These are phyloP conservation scores for Flabesymbios commensalis DNA, from an alignment of 2,888 invertebrate genomes.

Conservation along the genomic window DNA sequence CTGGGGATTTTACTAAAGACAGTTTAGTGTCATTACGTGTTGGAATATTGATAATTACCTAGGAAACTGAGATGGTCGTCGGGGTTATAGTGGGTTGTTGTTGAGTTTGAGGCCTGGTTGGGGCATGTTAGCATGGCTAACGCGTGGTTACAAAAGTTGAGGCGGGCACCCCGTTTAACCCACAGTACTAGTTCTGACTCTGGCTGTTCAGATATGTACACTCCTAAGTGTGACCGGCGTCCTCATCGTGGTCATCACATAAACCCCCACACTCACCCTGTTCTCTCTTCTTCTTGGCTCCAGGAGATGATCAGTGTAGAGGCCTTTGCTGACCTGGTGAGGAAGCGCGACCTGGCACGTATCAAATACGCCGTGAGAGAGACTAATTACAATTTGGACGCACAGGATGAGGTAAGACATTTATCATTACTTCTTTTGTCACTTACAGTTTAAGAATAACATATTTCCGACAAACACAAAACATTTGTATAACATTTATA, in stretches of 20 bases:
- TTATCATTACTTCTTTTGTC: too few species aligned
- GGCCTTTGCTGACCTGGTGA: conserved; percentile 31
- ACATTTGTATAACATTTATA: too few species aligned
- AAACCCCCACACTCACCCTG: not conserved
- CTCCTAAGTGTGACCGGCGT: not conserved
- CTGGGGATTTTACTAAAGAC: too few species aligned
- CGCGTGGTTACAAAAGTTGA: too few species aligned
- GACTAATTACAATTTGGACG: conserved; percentile 30
- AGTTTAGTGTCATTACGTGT: too few species aligned
- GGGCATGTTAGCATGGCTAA: too few species aligned
- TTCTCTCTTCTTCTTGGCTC: not conserved
- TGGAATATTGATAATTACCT: too few species aligned
- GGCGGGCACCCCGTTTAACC: not conserved
- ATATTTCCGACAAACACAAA: too few species aligned
- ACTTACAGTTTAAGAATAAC: too few species aligned
- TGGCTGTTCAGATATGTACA: conserved; percentile 5
- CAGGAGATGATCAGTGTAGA: conserved; percentile 37
- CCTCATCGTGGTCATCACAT: not conserved
- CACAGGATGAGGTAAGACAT: conserved; percentile 31
- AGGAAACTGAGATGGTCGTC: too few species aligned
- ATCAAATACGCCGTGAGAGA: conserved; percentile 34
- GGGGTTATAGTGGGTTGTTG: too few species aligned
- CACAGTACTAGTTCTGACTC: conserved; percentile 5
- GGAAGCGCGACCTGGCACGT: conserved; percentile 28
- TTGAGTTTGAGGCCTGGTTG: too few species aligned